phyloP scores from a whole-genome alignment of 1,140 invertebrate species.

The Aradophagus sp. region DNA sequence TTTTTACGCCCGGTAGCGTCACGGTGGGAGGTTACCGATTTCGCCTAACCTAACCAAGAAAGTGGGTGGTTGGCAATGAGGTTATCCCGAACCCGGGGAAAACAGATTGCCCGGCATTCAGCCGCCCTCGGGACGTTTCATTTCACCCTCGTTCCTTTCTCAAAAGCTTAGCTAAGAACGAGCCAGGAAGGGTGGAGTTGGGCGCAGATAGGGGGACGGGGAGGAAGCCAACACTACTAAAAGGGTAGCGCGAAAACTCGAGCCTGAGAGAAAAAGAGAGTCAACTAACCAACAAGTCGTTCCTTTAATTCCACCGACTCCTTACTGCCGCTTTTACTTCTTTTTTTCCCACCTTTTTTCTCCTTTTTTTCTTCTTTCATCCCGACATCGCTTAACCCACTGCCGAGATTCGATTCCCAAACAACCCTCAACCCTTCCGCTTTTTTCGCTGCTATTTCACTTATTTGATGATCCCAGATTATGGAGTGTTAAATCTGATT shows the following conservation, averaged over 20 bases:
- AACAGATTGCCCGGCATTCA: conserved; percentile 70
- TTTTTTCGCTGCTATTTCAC: conserved; percentile 32
- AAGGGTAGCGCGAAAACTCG: conserved; percentile 35
- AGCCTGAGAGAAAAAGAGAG: conserved; percentile 50
- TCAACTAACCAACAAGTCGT: conserved; percentile 73
- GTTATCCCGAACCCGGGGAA: conserved; percentile 63
- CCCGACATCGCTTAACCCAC: conserved; percentile 42
- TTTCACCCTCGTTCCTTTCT: conserved; percentile 53
- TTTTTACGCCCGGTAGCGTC: conserved; percentile 71
- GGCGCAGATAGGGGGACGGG: neutral
- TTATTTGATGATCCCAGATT: conserved; percentile 39
- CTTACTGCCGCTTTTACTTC: conserved; percentile 18
- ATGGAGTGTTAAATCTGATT: conserved; percentile 45
- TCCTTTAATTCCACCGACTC: conserved; percentile 69
- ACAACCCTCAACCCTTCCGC: conserved; percentile 29
- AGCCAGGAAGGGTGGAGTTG: conserved; percentile 1
- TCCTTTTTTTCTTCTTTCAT: conserved; percentile 23
- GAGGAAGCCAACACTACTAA: conserved; percentile 11
- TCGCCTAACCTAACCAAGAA: conserved; percentile 61
- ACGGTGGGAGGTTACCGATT: conserved; percentile 68
- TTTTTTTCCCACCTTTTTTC: too few species aligned
- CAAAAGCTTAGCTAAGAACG: conserved; percentile 49
- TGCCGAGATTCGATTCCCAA: conserved; percentile 41
- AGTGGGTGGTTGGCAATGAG: conserved; percentile 57
- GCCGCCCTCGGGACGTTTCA: conserved; percentile 56